Conservation (phyloP, 2,888 invertebrate genomes). For the Lasius fuliginosus region DNA sequence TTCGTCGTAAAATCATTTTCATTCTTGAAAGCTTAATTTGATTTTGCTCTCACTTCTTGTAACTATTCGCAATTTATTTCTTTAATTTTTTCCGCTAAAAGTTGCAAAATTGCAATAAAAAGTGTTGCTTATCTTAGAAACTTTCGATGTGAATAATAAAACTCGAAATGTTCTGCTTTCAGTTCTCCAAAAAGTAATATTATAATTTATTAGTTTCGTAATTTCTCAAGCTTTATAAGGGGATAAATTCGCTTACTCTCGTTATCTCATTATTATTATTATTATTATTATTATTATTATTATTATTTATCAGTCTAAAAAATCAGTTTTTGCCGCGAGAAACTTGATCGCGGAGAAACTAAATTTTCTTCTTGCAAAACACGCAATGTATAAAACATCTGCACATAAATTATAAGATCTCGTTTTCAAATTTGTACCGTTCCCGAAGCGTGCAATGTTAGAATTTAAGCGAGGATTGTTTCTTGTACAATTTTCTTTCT, state of each 20-base stretch:
- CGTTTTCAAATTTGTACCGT: conserved; percentile 64
- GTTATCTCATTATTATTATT: conserved; percentile 12
- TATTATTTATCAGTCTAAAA: conserved; percentile 30
- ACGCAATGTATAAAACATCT: not conserved
- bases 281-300: conserved; percentile 37
- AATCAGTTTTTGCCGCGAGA: conserved; percentile 25
- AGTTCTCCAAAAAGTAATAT: not conserved
- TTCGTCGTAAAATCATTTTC: conserved; percentile 27
- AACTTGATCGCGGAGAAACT: conserved; percentile 28
- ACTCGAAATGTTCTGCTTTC: not conserved
- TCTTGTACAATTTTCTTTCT: not conserved
- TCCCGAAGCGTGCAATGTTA: conserved; percentile 75
- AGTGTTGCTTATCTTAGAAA: conserved; percentile 8
- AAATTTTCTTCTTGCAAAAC: conserved; percentile 18
- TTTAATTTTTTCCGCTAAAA: conserved; percentile 1
- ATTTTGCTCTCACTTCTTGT: conserved; percentile 23
- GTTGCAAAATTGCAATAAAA: not conserved
- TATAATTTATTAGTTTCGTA: conserved; percentile 41
- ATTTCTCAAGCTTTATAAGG: conserved; percentile 27
- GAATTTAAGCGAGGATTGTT: conserved; percentile 66
- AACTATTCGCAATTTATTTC: conserved; percentile 20
- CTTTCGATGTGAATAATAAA: conserved; percentile 22
- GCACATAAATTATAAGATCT: conserved; percentile 38
- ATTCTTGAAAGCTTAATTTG: conserved; percentile 4
- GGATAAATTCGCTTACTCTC: not conserved